phyloP scores from a whole-genome alignment of 2,888 invertebrate genomes.

The Muscina levida region DNA sequence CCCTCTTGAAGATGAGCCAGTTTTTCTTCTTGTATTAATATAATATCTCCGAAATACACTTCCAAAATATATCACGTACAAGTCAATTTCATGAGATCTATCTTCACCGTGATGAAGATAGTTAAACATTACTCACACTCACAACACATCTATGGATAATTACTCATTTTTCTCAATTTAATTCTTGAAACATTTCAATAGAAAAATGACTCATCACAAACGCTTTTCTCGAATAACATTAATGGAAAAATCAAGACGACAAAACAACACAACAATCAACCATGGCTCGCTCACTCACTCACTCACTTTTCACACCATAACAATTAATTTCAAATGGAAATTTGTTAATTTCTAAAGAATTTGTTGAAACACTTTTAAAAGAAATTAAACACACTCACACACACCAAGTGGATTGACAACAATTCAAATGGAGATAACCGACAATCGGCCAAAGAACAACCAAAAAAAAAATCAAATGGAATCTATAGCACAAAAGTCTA shows the following conservation, averaged over 20 bases:
- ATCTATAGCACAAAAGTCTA: neutral
- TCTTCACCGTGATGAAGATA: too few relatives aligned
- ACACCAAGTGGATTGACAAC: constrained; percentile 62
- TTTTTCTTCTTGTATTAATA: too few relatives aligned
- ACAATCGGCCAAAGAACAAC: too few relatives aligned
- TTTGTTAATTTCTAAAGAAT: constrained; percentile 12
- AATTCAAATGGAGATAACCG: constrained; percentile 48
- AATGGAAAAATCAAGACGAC: neutral
- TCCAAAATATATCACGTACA: too few relatives aligned
- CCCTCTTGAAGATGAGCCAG: too few relatives aligned
- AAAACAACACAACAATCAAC: neutral
- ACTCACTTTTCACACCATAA: constrained; percentile 20
- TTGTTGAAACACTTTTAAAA: constrained; percentile 12
- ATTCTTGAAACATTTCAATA: constrained; percentile 7
- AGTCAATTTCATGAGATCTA: too few relatives aligned
- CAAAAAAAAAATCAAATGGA: constrained; percentile 1
- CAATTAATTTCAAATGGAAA: constrained; percentile 29
- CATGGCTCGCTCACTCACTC: too few relatives aligned
- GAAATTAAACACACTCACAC: too few relatives aligned
- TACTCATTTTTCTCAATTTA: neutral
- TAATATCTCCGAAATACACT: too few relatives aligned
- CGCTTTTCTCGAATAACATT: neutral
- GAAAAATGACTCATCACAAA: constrained; percentile 34
- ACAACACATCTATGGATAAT: constrained; percentile 2
- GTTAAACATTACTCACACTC: too few relatives aligned